Base-by-base conservation (phyloP, 2,113 vertebrate species). In the Neopipo cinnamomea region DNA sequence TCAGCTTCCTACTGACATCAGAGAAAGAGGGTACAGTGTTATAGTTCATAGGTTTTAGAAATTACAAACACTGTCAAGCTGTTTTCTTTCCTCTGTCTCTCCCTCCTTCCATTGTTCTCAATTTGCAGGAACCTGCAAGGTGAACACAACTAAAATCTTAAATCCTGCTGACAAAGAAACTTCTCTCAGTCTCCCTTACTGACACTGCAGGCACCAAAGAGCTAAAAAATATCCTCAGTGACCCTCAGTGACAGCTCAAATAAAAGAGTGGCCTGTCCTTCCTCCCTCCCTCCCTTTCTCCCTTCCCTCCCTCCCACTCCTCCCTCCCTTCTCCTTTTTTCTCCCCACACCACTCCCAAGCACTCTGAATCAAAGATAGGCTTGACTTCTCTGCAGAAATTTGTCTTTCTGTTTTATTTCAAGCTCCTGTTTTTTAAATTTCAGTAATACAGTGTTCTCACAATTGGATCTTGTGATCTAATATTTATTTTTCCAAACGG, bases 251-350 rank as follows among this genome's bases (percentile, higher is more conserved):
- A 18, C 16, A 42, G n/a, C 28, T 56, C 66, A 56, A 66, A 49
- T 22, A 37, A 61, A 14, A 39, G 2, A 71, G 28, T 5, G 5
- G 5, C 9, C 7, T 8, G 22, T 24, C 11, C 31, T 39, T 12
- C 25, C 30, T 41, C 21, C 25, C 37, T 63, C 30, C 18, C 13
- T 31, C 30, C 19, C 61, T 42, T 63, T 6, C 28, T 65, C 9
- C 8, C 27, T 41, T 39, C 11, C 24, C 11, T 27, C 24, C 9
- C 23, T 24, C 28, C 11, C 20, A 37, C 14, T 14, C 5, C 41
- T 44, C 3, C 5, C 9, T 37, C 3, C 5, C 4, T 23, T 9
- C 7, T 28, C 6, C 13, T 23, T 8, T 6, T 27, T 20, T 6
- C 21, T 16, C 4, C 50, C 17, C 2, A 14, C 18, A 24, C 11